These are phyloP conservation scores for Conomelus anceps DNA, from an alignment of 2,888 invertebrate species.

Conservation along the genomic window DNA sequence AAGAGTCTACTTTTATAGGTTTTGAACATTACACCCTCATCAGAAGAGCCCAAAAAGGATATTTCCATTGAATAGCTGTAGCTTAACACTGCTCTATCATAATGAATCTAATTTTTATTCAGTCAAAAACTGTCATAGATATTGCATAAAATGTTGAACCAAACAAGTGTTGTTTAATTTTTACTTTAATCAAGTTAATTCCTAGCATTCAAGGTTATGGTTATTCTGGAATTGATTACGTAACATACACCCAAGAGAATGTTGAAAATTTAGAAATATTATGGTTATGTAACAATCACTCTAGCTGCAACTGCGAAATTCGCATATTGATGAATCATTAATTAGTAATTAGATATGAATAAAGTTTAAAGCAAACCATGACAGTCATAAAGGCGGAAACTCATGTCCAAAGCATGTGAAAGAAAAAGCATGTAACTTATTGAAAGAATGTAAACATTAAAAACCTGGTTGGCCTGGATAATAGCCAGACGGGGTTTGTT, in stretches of 20 bases:
- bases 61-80: no score
- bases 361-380: neutral
- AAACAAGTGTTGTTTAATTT: neutral
- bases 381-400: neutral
- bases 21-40: no score
- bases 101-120: no score
- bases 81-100: no score
- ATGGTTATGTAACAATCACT: neutral
- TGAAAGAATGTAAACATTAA: neutral
- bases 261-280: neutral
- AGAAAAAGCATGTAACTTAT: neutral
- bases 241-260: neutral
- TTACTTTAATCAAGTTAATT: neutral
- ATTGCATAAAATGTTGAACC: neutral
- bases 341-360: neutral
- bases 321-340: neutral
- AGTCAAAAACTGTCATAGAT: no score
- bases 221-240: neutral
- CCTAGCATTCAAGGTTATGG: neutral
- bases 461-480: constrained; percentile 20
- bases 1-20: no score
- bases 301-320: neutral
- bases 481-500: constrained; percentile 1
- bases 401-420: neutral
- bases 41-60: no score